Evolutionary conservation across 2,113 vertebrate species (phyloP).

Genomic region (Osmerus eperlanus): DNA sequence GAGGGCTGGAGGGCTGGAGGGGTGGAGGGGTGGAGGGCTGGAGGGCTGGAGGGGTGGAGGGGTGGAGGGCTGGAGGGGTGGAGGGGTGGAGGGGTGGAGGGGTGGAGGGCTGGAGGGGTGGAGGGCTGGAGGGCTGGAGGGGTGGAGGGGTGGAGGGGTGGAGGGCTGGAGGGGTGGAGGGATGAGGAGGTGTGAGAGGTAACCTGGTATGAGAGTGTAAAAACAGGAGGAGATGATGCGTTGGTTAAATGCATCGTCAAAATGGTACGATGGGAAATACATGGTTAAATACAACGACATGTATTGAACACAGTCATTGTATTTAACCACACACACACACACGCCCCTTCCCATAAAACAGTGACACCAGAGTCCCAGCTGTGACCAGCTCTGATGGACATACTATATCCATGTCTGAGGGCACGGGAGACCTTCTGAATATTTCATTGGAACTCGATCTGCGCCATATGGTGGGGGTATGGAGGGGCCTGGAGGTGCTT

Average conservation of each 20-base stretch:
- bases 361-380: conserved; percentile 24
- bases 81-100: neutral
- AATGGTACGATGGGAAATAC: too few relatives aligned
- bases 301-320: too few relatives aligned
- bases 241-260: too few relatives aligned
- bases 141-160: fast-evolving
- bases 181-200: neutral
- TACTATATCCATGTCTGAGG: conserved; percentile 14
- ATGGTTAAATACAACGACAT: too few relatives aligned
- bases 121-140: neutral
- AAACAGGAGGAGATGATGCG: too few relatives aligned
- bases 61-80: neutral
- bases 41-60: neutral
- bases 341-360: neutral
- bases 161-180: neutral
- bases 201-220: too few relatives aligned
- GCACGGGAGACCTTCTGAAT: conserved; percentile 40
- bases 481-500: conserved; percentile 19
- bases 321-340: neutral
- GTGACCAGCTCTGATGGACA: neutral
- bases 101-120: neutral
- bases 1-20: too few relatives aligned
- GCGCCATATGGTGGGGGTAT: conserved; percentile 48
- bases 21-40: too few relatives aligned
- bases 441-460: conserved; percentile 59